Evolutionary conservation across 2,113 vertebrate species (phyloP).

Genomic region (Hypanus sabinus): DNA sequence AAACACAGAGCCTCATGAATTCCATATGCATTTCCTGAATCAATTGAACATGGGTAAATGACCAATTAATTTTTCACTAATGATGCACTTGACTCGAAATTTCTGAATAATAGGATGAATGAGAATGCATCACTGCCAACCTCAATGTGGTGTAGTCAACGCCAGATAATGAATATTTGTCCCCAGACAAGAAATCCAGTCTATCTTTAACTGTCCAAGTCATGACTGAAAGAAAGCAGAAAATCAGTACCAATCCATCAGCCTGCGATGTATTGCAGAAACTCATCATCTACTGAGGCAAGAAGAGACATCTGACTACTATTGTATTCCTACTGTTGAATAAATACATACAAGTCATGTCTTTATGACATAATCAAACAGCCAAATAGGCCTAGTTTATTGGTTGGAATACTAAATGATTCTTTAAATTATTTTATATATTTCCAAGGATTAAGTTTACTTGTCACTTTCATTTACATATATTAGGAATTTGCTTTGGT

Average conservation of each 20-base stretch:
- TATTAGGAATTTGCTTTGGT: no score
- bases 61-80: neutral
- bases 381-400: neutral
- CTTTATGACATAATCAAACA: neutral
- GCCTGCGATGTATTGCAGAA: neutral
- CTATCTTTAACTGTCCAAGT: neutral
- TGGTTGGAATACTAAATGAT: neutral
- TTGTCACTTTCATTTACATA: no score
- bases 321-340: neutral
- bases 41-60: conserved; percentile 23
- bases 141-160: neutral
- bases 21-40: neutral
- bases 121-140: neutral
- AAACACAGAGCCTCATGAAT: conserved; percentile 38
- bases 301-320: neutral
- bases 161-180: neutral
- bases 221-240: neutral
- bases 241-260: neutral
- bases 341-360: neutral
- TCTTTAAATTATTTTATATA: neutral
- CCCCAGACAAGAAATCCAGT: neutral
- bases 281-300: neutral
- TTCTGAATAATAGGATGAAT: neutral
- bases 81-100: neutral
- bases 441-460: no score